phyloP scores from a whole-genome alignment of 2,888 invertebrate species.

The Abscondita cerata region DNA sequence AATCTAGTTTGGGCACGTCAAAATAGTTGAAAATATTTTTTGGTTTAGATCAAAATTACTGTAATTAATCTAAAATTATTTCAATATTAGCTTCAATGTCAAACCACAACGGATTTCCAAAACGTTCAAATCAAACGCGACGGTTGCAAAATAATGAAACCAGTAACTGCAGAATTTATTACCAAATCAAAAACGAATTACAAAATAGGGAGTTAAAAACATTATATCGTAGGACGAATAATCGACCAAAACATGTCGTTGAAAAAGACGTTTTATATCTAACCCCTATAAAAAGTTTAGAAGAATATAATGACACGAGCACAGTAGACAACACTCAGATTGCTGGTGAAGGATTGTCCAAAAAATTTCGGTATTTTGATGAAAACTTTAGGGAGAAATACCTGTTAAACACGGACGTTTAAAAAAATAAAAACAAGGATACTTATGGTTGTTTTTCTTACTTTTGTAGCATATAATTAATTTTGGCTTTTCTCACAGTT shows the following conservation, averaged over 20 bases:
- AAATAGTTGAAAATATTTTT: too few relatives aligned
- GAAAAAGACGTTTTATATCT: background rate
- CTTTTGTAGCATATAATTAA: too few relatives aligned
- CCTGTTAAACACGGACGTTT: too few relatives aligned
- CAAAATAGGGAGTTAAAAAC: background rate
- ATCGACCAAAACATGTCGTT: too few relatives aligned
- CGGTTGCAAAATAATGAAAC: slow-evolving; percentile 4
- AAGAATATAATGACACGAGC: background rate
- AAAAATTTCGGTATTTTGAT: background rate
- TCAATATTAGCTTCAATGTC: too few relatives aligned
- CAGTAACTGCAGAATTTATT: background rate
- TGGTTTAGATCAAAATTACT: too few relatives aligned
- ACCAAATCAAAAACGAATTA: background rate
- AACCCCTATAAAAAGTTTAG: background rate
- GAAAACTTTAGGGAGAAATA: background rate
- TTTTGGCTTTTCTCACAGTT: too few relatives aligned
- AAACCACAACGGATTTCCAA: background rate
- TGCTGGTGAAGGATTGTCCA: too few relatives aligned
- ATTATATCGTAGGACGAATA: background rate
- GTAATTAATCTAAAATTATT: too few relatives aligned
- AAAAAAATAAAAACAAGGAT: too few relatives aligned
- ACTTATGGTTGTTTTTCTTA: too few relatives aligned
- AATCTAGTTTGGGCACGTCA: too few relatives aligned
- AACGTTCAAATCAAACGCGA: background rate
- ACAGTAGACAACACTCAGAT: background rate